Evolutionary conservation across 2,797 vertebrate species (phyloP).

Genomic region (Pseudotriccus pelzelni): DNA sequence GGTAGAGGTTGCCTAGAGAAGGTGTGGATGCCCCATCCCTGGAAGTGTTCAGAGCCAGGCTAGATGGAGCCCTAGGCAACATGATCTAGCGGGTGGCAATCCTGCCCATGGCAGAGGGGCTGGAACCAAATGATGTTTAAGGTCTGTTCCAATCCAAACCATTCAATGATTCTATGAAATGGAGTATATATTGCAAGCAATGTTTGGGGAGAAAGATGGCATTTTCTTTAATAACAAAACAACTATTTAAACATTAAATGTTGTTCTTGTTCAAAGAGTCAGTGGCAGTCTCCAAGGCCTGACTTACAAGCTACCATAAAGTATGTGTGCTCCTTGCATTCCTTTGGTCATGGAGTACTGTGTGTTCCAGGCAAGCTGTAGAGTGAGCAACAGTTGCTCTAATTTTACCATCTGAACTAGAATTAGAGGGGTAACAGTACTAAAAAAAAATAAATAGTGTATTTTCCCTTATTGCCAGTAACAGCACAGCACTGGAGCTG

Average conservation of each 20-base stretch:
- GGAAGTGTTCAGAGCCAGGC: neutral
- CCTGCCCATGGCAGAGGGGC: neutral
- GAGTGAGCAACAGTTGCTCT: neutral
- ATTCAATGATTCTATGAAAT: neutral
- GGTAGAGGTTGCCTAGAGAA: neutral
- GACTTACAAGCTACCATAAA: neutral
- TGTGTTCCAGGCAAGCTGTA: neutral
- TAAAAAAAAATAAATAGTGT: neutral
- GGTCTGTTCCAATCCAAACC: neutral
- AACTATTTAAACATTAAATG: constrained; percentile 23
- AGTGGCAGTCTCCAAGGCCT: neutral
- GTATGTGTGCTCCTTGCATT: neutral
- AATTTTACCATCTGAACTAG: neutral
- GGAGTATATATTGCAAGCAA: neutral
- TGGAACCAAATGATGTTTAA: neutral
- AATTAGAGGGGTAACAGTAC: neutral
- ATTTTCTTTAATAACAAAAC: constrained; percentile 36
- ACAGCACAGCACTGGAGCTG: neutral
- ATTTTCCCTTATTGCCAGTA: neutral
- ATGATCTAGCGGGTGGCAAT: neutral
- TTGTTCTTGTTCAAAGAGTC: neutral
- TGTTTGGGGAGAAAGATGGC: neutral
- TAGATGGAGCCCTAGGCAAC: neutral
- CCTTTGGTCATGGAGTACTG: neutral
- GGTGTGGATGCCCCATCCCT: neutral